phyloP scores from a whole-genome alignment of 1,140 invertebrate genomes.

The Condylostylus longicornis region DNA sequence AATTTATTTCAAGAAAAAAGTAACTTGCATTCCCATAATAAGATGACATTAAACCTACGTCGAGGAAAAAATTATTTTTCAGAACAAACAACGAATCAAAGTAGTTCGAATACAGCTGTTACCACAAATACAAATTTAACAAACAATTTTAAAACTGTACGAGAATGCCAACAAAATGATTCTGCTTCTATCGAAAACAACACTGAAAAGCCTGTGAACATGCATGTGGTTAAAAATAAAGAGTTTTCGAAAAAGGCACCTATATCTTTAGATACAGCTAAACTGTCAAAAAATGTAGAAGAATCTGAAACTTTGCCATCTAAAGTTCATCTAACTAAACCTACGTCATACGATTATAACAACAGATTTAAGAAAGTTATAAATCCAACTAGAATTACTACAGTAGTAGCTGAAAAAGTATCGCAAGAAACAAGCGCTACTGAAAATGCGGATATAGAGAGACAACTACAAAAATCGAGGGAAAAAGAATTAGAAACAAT shows the following conservation, averaged over 20 bases:
- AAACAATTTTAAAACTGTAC: not conserved
- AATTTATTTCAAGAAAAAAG: no score
- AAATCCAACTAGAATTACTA: not conserved
- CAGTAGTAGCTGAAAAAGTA: slow-evolving; percentile 1
- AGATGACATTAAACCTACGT: no score
- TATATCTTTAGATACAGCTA: not conserved
- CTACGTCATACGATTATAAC: not conserved
- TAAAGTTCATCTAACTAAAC: not conserved
- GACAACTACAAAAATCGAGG: slow-evolving; percentile 9
- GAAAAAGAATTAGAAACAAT: slow-evolving; percentile 16
- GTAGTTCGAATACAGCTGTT: not conserved
- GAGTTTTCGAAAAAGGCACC: not conserved
- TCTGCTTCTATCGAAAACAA: not conserved
- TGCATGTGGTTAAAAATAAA: not conserved
- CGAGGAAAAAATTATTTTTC: no score
- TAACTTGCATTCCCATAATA: no score
- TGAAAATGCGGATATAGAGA: slow-evolving; percentile 21
- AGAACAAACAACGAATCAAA: not conserved
- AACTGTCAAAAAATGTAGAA: slow-evolving; percentile 8
- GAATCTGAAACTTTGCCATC: slow-evolving; percentile 1
- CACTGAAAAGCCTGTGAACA: not conserved
- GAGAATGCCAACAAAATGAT: not conserved
- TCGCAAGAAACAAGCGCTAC: slow-evolving; percentile 15
- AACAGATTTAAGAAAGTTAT: not conserved
- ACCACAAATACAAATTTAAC: not conserved